Evolutionary conservation across 2,113 vertebrate genomes (phyloP), one percentile per base, ranked within the genome.

Genomic region (Coracopsis vasa): DNA sequence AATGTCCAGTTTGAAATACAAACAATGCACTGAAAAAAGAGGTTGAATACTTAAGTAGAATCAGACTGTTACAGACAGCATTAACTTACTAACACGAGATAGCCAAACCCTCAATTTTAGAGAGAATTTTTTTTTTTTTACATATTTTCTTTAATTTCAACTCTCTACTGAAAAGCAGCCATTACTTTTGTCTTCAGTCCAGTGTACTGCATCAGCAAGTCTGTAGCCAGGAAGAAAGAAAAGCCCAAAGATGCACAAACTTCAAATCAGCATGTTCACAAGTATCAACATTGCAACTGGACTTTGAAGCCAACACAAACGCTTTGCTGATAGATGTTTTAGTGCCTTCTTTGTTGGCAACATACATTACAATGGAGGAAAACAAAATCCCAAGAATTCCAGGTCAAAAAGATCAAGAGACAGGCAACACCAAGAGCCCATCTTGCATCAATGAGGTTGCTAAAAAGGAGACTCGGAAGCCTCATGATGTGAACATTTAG

Each of bases 11-110:
- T 86, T 61, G 51, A 93, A 96, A 94, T 86, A 96, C 13, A 97
- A 94, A 96, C 67, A 97, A 97, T 95, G 95, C 96, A 97, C 96
- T 95, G 97, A 96, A 95, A 69, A 97, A 96, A 97, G 96, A 96
- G 96, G 96, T 94, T 95, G 93, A 94, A 65, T 64, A 82, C 88
- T 54, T 75, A 79, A 70, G 50, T 27, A 77, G 77, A 90, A 75
- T 60, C 73, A 73, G 80, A 85, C 62, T 81, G 71, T 80, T 84
- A 92, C 47, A 86, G 86, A 83, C 83, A 92, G 80, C 84, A 84
- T 78, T 67, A 85, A 50, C 72, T 69, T 39, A 71, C 56, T 51
- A 69, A 73, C 80, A 83, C 58, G 61, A 89, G 93, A 88, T 5
- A 95, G 73, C 73, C 77, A 95, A 92, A 75, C 53, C 28, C 72